Base-by-base conservation (phyloP, 2,797 vertebrate species). In the Rousettus madagascariensis region DNA sequence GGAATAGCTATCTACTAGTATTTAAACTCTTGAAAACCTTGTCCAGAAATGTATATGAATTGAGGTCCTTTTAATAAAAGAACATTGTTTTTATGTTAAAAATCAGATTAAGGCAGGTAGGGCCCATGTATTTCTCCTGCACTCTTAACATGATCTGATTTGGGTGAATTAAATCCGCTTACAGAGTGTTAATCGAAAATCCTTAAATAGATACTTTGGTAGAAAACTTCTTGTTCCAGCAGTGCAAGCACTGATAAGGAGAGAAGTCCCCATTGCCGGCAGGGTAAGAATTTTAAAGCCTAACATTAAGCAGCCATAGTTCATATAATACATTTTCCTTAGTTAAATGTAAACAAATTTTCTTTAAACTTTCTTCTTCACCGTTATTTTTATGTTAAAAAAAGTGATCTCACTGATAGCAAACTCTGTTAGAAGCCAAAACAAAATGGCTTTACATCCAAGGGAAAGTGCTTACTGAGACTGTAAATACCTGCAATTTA, bases 371-470 rank as follows among this genome's bases (percentile, higher is more conserved):
- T 84, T 66, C 1, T 74, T 92, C 46, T 92, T 77, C 87, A 33
- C 41, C 75, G 2, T 88, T 65, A 59, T 79, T 95, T 85, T 87
- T 87, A 57, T 91, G 36, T 91, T 88, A 82, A 71, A 89, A 49
- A 68, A 68, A 26, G 51, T 85, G 36, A 84, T 93, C 91, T 85
- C 7, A 53, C 38, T 77, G n/a, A 66, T 51, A 90, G n/a, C 30
- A 75, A 92, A 92, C 33, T 94, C 53, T 65, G 9, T 90, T 69
- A 86, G 74, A 86, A 92, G 38, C n/a, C 36, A 36, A 63, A 75
- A n/a, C 36, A 84, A 68, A 87, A 93, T 96, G 30, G 28, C 4
- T 15, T 90, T 69, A 90, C 28, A 55, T 79, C 28, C 33, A 86
- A 69, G 12, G 26, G 11, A 68, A 86, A 75, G 30, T 65, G 41